Base-by-base conservation (phyloP, 2,888 invertebrate genomes). In the Thysanoteuthis rhombus region DNA sequence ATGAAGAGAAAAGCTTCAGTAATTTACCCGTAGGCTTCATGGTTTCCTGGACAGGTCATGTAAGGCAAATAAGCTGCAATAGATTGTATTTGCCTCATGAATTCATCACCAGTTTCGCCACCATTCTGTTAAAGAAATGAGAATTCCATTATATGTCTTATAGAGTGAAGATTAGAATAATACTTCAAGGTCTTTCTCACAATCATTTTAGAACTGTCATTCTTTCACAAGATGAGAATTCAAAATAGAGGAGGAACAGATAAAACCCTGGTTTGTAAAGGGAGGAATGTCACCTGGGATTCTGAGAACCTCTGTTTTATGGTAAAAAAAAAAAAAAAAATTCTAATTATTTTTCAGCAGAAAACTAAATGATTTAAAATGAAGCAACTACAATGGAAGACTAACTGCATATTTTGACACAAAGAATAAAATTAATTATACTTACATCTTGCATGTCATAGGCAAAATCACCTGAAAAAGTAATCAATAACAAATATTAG, bases 391-490 rank as follows among this genome's bases (percentile, higher is more conserved):
- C 12, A 32, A n/a, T n/a, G 0, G 19, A 75, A 16, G 16, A n/a
- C 1, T n/a, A 36, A 19, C n/a, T n/a, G n/a, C 12, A 12, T 47
- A 47, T 47, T 90, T 4, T 90, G 38, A 39, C 25, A 42, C 3
- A 16, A 39, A 42, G 8, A 40, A 89, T 40, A 38, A 42, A 38
- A 36, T 25, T 28, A 93, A 52, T 75, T 45, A 90, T 94, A 96
- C 96, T 96, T 95, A 96, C 96, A 32, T 94, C 93, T 58, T 95
- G 94, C 95, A 97, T 94, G 92, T 97, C 96, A 95, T 97, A 97
- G 25, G 96, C 97, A 95, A 96, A 96, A 94, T 97, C 97, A 94
- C 96, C 97, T 96, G 95, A 45, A 95, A 95, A 75, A 94, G 90
- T 93, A 94, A 90, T n/a, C 93, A 93, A 52, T 25, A 52, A 45